Percentiles rank a stretch among this genome's conserved stretches.
Conservation (phyloP, 2,113 vertebrate species). For the Morone saxatilis region DNA sequence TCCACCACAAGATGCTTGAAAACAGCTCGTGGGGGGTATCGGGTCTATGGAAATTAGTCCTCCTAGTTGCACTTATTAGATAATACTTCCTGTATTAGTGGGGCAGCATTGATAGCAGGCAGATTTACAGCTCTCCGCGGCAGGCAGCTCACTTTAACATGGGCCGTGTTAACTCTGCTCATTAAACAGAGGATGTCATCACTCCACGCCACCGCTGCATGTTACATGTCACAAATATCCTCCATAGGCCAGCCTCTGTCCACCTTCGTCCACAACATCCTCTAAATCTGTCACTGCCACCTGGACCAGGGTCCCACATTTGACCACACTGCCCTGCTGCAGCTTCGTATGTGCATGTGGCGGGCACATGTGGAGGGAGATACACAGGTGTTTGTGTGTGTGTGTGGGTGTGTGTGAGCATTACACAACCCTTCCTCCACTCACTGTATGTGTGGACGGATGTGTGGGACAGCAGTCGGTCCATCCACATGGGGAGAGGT, state of each 20-base stretch:
- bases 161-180: slow-evolving; percentile 88
- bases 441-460: slow-evolving; percentile 78
- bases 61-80: slow-evolving; percentile 86
- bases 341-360: slow-evolving; percentile 45
- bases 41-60: slow-evolving; percentile 77
- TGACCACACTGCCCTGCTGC: slow-evolving; percentile 83
- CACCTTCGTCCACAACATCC: slow-evolving; percentile 95
- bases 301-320: slow-evolving; percentile 88
- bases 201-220: slow-evolving; percentile 91
- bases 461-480: slow-evolving; percentile 85
- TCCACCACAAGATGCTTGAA: not conserved
- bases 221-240: slow-evolving; percentile 92
- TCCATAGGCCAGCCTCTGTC: slow-evolving; percentile 92
- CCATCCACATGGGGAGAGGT: slow-evolving; percentile 83
- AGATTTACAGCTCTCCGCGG: slow-evolving; percentile 87
- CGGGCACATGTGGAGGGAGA: slow-evolving; percentile 52
- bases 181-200: slow-evolving; percentile 97
- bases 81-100: slow-evolving; percentile 90
- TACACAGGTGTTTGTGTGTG: slow-evolving; percentile 30
- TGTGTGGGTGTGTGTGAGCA: slow-evolving; percentile 1
- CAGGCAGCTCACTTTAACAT: slow-evolving; percentile 86
- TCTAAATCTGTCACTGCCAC: slow-evolving; percentile 99
- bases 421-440: slow-evolving; percentile 15
- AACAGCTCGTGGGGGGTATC: slow-evolving; percentile 77
- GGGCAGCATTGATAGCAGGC: slow-evolving; percentile 85